A percentile compares a stretch with the other conserved stretches of the same genome.
These are phyloP conservation scores for Bombyx huttoni DNA, from an alignment of 2,888 invertebrate species.

Conservation along the genomic window DNA sequence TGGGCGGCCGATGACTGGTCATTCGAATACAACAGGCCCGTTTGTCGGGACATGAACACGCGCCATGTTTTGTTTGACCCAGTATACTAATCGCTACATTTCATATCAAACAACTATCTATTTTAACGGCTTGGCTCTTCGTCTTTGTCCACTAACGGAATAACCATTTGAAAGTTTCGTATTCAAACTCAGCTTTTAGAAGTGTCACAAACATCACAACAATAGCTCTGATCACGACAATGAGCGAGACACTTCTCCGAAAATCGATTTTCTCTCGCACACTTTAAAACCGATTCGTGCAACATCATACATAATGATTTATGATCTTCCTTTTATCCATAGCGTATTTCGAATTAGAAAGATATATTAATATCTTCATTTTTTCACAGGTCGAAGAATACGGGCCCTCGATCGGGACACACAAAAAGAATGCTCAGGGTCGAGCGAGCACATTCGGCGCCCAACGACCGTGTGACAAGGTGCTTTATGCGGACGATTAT, in stretches of 20 bases:
- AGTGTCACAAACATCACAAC: constrained; percentile 32
- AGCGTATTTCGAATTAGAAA: constrained; percentile 72
- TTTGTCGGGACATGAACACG: constrained; percentile 24
- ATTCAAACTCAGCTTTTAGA: constrained; percentile 10
- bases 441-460: constrained; percentile 59
- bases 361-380: constrained; percentile 72
- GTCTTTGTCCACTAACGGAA: neutral
- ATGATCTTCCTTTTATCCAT: constrained; percentile 64
- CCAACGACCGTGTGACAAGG: constrained; percentile 72
- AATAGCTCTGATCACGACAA: constrained; percentile 35
- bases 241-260: constrained; percentile 39
- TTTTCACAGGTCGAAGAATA: constrained; percentile 70
- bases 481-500: constrained; percentile 71
- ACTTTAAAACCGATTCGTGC: constrained; percentile 51
- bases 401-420: constrained; percentile 45
- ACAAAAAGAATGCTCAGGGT: constrained; percentile 65
- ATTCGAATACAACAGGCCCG: constrained; percentile 31
- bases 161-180: neutral
- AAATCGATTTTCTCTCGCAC: constrained; percentile 50
- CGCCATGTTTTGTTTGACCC: constrained; percentile 29
- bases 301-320: constrained; percentile 55
- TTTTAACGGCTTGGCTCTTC: neutral
- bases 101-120: constrained; percentile 11
- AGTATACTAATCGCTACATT: constrained; percentile 30
- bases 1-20: constrained; percentile 59